Base-by-base conservation (phyloP, 2,888 invertebrate genomes). In the Plagiodera versicolora region DNA sequence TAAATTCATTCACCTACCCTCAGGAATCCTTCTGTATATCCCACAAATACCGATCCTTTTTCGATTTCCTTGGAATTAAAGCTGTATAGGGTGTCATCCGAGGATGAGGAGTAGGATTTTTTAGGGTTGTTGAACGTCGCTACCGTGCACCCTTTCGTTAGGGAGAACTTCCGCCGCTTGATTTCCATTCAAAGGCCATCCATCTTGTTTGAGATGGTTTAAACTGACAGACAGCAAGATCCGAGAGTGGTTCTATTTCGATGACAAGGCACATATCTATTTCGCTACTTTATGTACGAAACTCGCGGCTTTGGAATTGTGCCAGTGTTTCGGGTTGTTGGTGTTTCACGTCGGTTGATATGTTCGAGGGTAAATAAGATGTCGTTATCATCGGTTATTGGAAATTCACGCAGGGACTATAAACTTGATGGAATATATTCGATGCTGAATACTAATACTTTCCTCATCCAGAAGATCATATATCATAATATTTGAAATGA, bases 111-210 rank as follows among this genome's bases (percentile, higher is more conserved):
- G 55, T n/a, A n/a, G n/a, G 64, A 63, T 64, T 67, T 63, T 67
- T 66, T 64, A 57, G 61, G 62, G 60, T 57, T 63, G 67, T 65
- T 63, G 61, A 61, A 49, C 63, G 63, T 63, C 60, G 64, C 62
- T 67, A 61, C 60, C 65, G 61, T 70, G 69, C 71, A 70, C 71
- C 73, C 73, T 74, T 73, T 73, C 73, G 70, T 71, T 69, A 67
- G 70, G 74, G 73, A 73, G 73, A 74, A 74, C 74, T 76, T 75
- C 77, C 76, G 77, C 76, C 76, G 79, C 83, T 83, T 83, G 84
- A 84, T 84, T 84, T 84, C 84, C 84, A 84, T 84, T 84, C 84
- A 82, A 81, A 81, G 81, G 82, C 83, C 84, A 85, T 85, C 84
- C 84, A 84, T 85, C 84, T 85, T 84, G 83, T 84, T 84, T 84